Evolutionary conservation across 2,888 invertebrate genomes (phyloP), one percentile per base, ranked within the genome.

Genomic region (Orthosia gracilis): DNA sequence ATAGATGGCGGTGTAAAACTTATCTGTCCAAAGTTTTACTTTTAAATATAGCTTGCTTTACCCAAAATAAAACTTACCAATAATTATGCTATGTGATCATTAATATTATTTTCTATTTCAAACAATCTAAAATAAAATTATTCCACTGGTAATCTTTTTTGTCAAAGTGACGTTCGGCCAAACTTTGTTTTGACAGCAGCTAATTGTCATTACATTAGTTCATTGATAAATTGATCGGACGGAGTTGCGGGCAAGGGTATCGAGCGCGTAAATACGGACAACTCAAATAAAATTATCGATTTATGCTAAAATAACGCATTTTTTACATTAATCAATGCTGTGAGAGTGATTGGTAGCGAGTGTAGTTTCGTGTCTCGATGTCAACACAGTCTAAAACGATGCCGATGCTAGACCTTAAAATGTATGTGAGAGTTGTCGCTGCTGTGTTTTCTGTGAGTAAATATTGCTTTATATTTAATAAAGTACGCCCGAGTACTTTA

Each of bases 361-460:
- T 59, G 49, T 68, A 54, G 50, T 73, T 80, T 61, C 31, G 69
- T 75, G 73, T 71, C 87, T 91, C 90, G 82, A 94, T 94, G 94
- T 94, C 94, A 80, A 94, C 89, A 76, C 94, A 94, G 87, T 93
- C 93, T 54, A 94, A 93, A 89, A 93, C 90, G 83, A 95, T 95
- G 94, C 94, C 95, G 63, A 82, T 89, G 86, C 86, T 96, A 76
- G 95, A 96, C 78, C 88, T 95, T 76, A 95, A 94, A 89, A 91
- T 94, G 86, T 96, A 93, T 83, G 92, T 96, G 68, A 90, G 94
- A 84, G 91, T 95, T 69, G 94, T 95, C 12, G 96, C 95, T 26
- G 94, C 92, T 55, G 94, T 95, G 58, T 96, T 96, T 91, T 93
- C 94, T 78, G 96, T 96, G 90, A 94, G 94, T 93, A 86, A 85